These are phyloP conservation scores for Megalurothrips usitatus DNA, from an alignment of 2,888 invertebrate species.

Conservation along the genomic window DNA sequence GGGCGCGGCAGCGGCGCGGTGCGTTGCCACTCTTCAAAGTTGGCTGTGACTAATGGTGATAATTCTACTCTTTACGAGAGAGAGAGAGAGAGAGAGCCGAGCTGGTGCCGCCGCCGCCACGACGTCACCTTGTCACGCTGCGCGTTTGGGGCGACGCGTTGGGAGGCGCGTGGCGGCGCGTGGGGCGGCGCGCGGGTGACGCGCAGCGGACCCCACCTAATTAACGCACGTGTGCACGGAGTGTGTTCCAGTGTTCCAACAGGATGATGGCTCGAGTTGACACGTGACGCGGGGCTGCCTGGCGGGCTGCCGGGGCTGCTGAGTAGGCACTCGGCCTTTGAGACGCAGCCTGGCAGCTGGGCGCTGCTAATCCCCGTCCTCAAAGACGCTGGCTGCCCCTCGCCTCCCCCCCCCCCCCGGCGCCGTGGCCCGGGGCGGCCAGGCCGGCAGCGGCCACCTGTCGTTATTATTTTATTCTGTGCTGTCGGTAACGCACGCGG, in stretches of 20 bases:
- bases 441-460: neutral
- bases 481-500: too few relatives aligned
- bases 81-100: neutral
- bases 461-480: too few relatives aligned
- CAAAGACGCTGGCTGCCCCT: neutral
- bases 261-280: neutral
- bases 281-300: neutral
- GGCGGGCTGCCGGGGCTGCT: too few relatives aligned
- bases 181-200: neutral
- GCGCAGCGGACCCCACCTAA: neutral
- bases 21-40: neutral
- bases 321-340: too few relatives aligned
- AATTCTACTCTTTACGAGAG: slow-evolving; percentile 1
- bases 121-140: neutral
- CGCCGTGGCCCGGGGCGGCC: neutral
- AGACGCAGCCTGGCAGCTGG: too few relatives aligned
- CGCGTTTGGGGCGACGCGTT: neutral
- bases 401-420: too few relatives aligned
- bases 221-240: neutral
- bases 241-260: slow-evolving; percentile 11
- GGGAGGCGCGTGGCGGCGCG: neutral
- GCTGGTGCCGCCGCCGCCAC: slow-evolving; percentile 3
- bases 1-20: neutral
- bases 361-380: neutral
- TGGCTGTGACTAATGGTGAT: neutral